Percentiles rank a stretch among this genome's conserved stretches.
Evolutionary conservation across 2,113 vertebrate genomes (phyloP).

Genomic region (Lucifuga dentata): DNA sequence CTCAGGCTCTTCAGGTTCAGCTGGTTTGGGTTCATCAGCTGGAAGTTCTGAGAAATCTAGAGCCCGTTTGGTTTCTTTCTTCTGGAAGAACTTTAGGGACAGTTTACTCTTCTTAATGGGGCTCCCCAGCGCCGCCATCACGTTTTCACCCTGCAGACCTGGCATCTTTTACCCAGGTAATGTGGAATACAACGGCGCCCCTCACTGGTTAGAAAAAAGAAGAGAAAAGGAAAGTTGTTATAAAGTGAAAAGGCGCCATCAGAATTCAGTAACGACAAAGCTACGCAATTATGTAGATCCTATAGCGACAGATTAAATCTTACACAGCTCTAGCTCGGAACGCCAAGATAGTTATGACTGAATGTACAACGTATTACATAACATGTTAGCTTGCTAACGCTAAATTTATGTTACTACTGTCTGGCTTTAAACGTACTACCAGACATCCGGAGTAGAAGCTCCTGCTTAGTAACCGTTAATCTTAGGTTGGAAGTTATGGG

Average conservation of each 20-base stretch:
- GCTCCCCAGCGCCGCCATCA: slow-evolving; percentile 82
- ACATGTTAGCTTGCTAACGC: slow-evolving; percentile 49
- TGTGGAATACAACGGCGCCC: slow-evolving; percentile 49
- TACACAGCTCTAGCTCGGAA: too few relatives aligned
- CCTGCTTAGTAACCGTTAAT: neutral
- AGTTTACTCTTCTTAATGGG: slow-evolving; percentile 91
- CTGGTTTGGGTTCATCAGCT: slow-evolving; percentile 84
- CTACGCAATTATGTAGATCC: slow-evolving; percentile 1
- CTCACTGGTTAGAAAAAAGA: slow-evolving; percentile 41
- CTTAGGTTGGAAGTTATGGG: neutral
- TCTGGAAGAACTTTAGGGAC: slow-evolving; percentile 95
- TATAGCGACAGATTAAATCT: too few relatives aligned
- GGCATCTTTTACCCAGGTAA: slow-evolving; percentile 84
- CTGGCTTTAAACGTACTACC: neutral
- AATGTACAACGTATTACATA: slow-evolving; percentile 31
- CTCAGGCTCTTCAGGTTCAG: slow-evolving; percentile 80
- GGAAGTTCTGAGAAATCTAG: slow-evolving; percentile 92
- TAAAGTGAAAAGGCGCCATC: slow-evolving; percentile 48
- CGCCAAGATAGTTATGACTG: neutral
- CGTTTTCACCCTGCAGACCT: slow-evolving; percentile 87
- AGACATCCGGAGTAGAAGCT: neutral
- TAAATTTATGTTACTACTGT: slow-evolving; percentile 11
- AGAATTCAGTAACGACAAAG: slow-evolving; percentile 48
- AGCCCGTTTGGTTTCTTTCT: slow-evolving; percentile 93
- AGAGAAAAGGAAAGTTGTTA: neutral